phyloP scores from a whole-genome alignment of 2,888 invertebrate species.

The Hemithea aestivaria region DNA sequence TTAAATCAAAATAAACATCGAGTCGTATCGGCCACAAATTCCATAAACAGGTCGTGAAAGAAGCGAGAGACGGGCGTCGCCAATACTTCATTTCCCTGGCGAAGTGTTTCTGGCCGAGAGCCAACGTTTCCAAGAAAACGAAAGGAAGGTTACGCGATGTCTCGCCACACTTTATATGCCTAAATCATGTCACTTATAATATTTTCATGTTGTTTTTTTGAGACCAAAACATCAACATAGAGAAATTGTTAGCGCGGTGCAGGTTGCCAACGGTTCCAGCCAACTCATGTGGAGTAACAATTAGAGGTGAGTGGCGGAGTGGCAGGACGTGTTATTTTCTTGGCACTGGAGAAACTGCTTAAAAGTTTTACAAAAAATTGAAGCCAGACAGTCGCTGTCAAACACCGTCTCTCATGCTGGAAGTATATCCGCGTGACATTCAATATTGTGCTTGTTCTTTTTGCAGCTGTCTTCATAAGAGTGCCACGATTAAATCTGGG shows the following conservation, averaged over 20 bases:
- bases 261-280: conserved; percentile 23
- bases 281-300: conserved; percentile 34
- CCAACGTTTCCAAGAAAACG: conserved; percentile 74
- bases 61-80: conserved; percentile 61
- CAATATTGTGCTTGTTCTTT: background rate
- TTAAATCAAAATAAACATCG: conserved; percentile 55
- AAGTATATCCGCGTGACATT: conserved; percentile 9
- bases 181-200: conserved; percentile 69
- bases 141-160: conserved; percentile 75
- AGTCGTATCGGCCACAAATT: conserved; percentile 52
- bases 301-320: conserved; percentile 43
- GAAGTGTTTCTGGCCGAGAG: conserved; percentile 57
- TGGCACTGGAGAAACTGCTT: conserved; percentile 34
- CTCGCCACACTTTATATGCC: conserved; percentile 74
- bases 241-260: conserved; percentile 35
- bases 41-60: conserved; percentile 68
- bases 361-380: conserved; percentile 18
- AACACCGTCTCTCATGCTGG: no score
- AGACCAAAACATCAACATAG: conserved; percentile 38
- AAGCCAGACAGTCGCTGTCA: conserved; percentile 13
- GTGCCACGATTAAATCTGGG: no score
- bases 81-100: conserved; percentile 69
- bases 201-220: conserved; percentile 41
- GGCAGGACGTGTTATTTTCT: conserved; percentile 43
- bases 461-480: no score